phyloP scores from a whole-genome alignment of 2,113 vertebrate genomes.

The Orthonyx spaldingii region DNA sequence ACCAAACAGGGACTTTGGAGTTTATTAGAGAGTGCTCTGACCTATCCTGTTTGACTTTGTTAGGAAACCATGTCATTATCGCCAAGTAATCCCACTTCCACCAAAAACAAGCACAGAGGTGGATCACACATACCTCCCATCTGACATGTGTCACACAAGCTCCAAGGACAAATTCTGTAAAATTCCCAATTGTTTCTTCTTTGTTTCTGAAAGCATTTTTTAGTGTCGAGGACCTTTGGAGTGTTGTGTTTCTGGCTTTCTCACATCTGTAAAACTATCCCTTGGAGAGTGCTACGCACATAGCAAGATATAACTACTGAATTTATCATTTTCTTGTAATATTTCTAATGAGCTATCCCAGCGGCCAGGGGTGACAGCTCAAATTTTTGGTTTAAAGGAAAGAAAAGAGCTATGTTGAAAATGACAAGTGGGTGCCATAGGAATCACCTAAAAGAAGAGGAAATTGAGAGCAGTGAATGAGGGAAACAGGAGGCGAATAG shows the following conservation, averaged over 20 bases:
- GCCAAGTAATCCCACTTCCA: background rate
- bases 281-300: background rate
- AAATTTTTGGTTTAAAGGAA: background rate
- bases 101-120: background rate
- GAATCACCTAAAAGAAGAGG: background rate
- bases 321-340: background rate
- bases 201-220: background rate
- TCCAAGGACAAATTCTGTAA: background rate
- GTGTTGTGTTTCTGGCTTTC: background rate
- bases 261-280: background rate
- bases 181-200: background rate
- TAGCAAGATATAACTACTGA: background rate
- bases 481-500: rapidly evolving
- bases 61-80: background rate
- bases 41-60: background rate
- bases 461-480: background rate
- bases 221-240: background rate
- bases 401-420: background rate
- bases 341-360: background rate
- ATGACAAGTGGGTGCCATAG: rapidly evolving
- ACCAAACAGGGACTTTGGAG: background rate
- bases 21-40: background rate
- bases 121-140: background rate
- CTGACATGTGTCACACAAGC: background rate
- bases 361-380: background rate